phyloP scores from a whole-genome alignment of 2,113 vertebrate species.

The Abramis brama region DNA sequence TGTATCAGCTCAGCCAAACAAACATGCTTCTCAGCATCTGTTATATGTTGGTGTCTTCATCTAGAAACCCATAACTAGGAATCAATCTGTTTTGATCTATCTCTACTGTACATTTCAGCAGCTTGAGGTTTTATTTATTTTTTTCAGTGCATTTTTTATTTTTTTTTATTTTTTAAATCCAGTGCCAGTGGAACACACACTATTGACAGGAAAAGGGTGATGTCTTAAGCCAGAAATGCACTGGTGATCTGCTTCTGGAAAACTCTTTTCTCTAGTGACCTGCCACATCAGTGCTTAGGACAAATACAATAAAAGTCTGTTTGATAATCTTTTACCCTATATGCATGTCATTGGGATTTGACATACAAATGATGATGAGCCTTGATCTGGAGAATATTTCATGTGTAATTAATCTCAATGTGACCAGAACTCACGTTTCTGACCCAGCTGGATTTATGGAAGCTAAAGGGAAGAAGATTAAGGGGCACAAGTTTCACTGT shows the following conservation, averaged over 20 bases:
- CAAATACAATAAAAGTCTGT: background rate
- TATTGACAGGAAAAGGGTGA: background rate
- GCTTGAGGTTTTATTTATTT: background rate
- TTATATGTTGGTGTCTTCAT: slow-evolving; percentile 23
- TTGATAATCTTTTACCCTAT: background rate
- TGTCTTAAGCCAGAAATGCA: slow-evolving; percentile 18
- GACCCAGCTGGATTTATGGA: background rate
- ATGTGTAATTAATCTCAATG: background rate
- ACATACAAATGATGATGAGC: background rate
- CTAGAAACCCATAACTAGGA: slow-evolving; percentile 20
- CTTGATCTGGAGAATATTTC: background rate
- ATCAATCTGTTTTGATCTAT: slow-evolving; percentile 24
- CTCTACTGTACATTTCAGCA: background rate
- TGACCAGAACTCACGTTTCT: background rate
- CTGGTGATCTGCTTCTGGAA: slow-evolving; percentile 6
- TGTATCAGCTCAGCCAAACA: slow-evolving; percentile 23
- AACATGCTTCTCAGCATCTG: slow-evolving; percentile 40
- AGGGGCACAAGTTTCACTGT: no score
- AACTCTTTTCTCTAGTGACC: background rate
- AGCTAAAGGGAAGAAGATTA: background rate
- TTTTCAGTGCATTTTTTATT: background rate
- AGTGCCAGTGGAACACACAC: background rate
- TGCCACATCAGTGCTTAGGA: background rate
- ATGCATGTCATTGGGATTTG: background rate
- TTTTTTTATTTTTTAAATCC: background rate